These are phyloP conservation scores for Gymnocheta viridis DNA, from an alignment of 2,888 invertebrate genomes.

Conservation along the genomic window DNA sequence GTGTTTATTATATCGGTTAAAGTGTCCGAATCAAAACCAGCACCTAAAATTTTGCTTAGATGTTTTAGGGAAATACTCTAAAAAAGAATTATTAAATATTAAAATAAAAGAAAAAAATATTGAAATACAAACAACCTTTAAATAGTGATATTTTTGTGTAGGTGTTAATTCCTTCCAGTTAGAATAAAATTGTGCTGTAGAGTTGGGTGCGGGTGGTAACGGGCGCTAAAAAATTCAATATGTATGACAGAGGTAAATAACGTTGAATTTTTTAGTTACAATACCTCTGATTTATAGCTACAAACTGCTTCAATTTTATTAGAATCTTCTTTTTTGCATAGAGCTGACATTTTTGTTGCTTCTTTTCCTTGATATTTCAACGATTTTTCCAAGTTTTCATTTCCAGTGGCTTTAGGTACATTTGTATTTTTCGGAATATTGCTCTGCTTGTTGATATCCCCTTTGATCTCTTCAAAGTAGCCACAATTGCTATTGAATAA, in stretches of 20 bases:
- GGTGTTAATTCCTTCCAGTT: conserved; percentile 80
- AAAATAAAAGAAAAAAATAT: background rate
- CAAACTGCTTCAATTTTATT: background rate
- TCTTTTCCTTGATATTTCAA: background rate
- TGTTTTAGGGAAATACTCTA: conserved; percentile 76
- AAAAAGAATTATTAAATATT: background rate
- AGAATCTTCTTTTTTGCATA: background rate
- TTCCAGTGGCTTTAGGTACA: conserved; percentile 3
- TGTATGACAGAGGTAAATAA: background rate
- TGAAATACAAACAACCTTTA: conserved; percentile 73
- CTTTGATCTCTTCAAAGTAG: conserved; percentile 77
- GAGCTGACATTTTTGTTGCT: background rate
- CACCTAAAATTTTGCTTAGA: conserved; percentile 80
- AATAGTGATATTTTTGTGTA: conserved; percentile 78
- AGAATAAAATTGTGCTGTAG: conserved; percentile 80
- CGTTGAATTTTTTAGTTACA: background rate
- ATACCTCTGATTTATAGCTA: conserved; percentile 9
- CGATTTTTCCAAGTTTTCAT: background rate
- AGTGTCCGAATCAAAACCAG: conserved; percentile 80
- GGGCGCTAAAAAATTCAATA: conserved; percentile 69
- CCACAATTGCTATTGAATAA: conserved; percentile 81
- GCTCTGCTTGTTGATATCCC: background rate
- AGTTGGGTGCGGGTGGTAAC: conserved; percentile 76
- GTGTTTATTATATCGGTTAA: conserved; percentile 76
- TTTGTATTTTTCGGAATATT: background rate